phyloP scores from a whole-genome alignment of 2,113 vertebrate species.

The Bujurquina vittata region DNA sequence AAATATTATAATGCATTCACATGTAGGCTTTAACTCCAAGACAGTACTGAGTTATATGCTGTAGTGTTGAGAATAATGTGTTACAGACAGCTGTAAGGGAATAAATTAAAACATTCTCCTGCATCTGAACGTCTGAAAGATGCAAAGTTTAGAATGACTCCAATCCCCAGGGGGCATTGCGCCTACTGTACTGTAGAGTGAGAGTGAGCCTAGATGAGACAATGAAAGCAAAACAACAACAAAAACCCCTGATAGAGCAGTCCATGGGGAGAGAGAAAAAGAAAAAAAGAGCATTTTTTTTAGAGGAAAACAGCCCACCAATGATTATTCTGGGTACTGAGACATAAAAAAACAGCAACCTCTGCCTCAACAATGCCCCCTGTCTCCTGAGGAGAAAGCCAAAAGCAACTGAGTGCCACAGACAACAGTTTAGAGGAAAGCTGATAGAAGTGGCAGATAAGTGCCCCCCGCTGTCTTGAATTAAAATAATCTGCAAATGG shows the following conservation, averaged over 20 bases:
- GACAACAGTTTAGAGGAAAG: slow-evolving; percentile 14
- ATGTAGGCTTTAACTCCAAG: background rate
- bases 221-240: background rate
- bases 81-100: background rate
- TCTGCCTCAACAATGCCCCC: background rate
- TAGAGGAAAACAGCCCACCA: background rate
- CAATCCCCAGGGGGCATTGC: background rate
- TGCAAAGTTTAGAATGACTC: slow-evolving; percentile 2
- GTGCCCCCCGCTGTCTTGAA: background rate
- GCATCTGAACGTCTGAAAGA: slow-evolving; percentile 14
- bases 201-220: background rate
- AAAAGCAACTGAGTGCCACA: background rate
- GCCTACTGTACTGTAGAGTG: background rate
- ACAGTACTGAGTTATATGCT: background rate
- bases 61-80: background rate
- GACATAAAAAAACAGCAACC: background rate
- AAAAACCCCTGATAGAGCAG: background rate
- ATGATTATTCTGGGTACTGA: background rate
- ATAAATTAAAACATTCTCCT: slow-evolving; percentile 11
- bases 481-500: background rate
- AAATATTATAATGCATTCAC: background rate
- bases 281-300: background rate
- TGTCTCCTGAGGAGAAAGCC: background rate
- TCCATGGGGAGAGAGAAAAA: background rate
- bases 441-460: slow-evolving; percentile 28